Percentiles rank a stretch among this genome's conserved stretches.
Evolutionary conservation across 2,797 vertebrate genomes (phyloP).

Genomic region (Xenops minutus): DNA sequence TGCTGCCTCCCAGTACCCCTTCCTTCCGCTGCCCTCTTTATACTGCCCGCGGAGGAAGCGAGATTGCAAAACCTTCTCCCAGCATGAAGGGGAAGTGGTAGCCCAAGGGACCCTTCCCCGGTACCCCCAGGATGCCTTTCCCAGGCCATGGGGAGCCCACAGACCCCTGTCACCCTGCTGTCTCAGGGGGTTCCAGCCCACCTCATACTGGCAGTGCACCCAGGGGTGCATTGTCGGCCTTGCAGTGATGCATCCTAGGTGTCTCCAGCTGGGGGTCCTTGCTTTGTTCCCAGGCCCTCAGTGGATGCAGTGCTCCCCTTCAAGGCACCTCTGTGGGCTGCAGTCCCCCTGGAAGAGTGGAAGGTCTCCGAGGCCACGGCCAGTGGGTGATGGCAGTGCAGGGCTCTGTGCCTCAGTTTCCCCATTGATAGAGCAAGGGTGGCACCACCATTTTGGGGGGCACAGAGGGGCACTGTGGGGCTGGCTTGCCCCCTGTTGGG

Average conservation of each 20-base stretch:
- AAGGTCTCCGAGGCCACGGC: fast-evolving
- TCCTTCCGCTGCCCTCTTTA: background rate
- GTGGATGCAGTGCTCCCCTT: background rate
- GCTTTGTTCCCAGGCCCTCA: background rate
- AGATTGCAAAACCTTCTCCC: constrained; percentile 38
- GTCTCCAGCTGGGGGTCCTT: background rate
- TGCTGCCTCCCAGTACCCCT: background rate
- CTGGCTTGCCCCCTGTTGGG: too few relatives aligned
- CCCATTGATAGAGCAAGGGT: fast-evolving
- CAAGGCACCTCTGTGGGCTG: background rate
- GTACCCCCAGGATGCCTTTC: background rate
- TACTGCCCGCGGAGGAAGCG: constrained; percentile 3
- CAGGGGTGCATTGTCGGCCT: too few relatives aligned
- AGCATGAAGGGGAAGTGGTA: constrained; percentile 4
- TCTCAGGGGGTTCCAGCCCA: background rate
- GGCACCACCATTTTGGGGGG: background rate
- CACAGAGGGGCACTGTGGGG: background rate
- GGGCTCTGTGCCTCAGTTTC: background rate
- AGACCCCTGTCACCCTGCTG: background rate
- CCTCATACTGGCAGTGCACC: fast-evolving
- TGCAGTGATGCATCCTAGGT: background rate
- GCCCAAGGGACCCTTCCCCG: background rate
- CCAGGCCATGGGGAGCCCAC: fast-evolving
- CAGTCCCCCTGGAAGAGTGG: fast-evolving
- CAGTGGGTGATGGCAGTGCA: background rate